Evolutionary conservation across 2,113 vertebrate species (phyloP).

Genomic region (Tachysurus fulvidraco): DNA sequence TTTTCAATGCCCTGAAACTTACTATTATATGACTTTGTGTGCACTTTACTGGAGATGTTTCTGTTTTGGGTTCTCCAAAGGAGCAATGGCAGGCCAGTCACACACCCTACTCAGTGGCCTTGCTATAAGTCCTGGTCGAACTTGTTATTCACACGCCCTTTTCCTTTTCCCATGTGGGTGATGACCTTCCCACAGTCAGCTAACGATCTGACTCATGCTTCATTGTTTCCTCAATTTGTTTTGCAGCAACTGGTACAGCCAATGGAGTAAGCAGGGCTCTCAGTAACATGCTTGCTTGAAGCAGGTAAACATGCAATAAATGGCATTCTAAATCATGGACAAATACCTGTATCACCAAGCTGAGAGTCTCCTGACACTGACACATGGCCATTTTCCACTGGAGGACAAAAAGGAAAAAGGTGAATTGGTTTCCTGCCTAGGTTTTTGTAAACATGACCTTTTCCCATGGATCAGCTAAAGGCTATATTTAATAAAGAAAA

Average conservation of each 20-base stretch:
- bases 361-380: constrained; percentile 31
- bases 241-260: background rate
- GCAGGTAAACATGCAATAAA: constrained; percentile 6
- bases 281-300: background rate
- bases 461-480: constrained; percentile 22
- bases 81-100: background rate
- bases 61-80: constrained; percentile 34
- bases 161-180: constrained; percentile 36
- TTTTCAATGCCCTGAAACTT: background rate
- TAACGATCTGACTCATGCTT: constrained; percentile 26
- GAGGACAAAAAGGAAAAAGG: background rate
- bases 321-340: background rate
- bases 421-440: constrained; percentile 8
- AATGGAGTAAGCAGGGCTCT: background rate
- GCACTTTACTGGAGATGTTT: constrained; percentile 9
- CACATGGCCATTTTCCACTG: constrained; percentile 42
- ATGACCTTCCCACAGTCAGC: constrained; percentile 42
- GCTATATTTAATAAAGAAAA: constrained; percentile 14
- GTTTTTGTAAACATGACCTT: constrained; percentile 41
- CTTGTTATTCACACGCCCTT: constrained; percentile 44
- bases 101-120: constrained; percentile 31
- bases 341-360: constrained; percentile 35
- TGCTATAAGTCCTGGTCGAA: constrained; percentile 10
- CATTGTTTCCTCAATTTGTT: constrained; percentile 53
- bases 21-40: constrained; percentile 19